Evolutionary conservation across 2,113 vertebrate genomes (phyloP).

Genomic region (Carassius carassius): DNA sequence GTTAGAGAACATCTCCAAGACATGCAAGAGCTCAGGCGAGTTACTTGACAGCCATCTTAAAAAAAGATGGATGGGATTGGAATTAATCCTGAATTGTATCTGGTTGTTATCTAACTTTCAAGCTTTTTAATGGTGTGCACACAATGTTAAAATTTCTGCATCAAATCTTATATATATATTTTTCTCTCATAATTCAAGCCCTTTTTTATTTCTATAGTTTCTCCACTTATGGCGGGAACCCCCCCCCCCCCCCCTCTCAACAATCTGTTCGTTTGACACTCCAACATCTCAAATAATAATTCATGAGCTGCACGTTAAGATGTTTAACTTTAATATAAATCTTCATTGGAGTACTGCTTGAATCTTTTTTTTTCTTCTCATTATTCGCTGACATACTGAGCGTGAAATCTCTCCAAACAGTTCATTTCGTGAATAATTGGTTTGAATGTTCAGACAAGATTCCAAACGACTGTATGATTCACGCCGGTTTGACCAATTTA

Average conservation of each 20-base stretch:
- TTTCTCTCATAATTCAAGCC: background rate
- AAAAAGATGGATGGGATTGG: background rate
- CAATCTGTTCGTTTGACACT: background rate
- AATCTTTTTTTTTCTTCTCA: background rate
- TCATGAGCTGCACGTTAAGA: background rate
- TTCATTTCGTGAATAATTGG: background rate
- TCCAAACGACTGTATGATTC: background rate
- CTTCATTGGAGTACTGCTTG: background rate
- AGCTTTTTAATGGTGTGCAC: background rate
- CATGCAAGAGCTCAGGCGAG: background rate
- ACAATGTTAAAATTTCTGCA: background rate
- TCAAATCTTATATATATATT: background rate
- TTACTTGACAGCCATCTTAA: background rate
- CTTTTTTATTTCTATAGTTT: background rate
- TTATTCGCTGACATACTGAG: background rate
- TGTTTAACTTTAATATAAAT: background rate
- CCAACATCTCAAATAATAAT: background rate
- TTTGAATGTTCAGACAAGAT: background rate
- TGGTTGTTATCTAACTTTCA: background rate
- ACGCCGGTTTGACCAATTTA: background rate
- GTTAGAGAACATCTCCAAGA: background rate
- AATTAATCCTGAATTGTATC: background rate
- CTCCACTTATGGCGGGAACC: background rate
- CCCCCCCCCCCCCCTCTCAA: too few species aligned
- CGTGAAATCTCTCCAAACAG: background rate